phyloP scores from a whole-genome alignment of 2,797 vertebrate species.

The Argyrosomus regius region DNA sequence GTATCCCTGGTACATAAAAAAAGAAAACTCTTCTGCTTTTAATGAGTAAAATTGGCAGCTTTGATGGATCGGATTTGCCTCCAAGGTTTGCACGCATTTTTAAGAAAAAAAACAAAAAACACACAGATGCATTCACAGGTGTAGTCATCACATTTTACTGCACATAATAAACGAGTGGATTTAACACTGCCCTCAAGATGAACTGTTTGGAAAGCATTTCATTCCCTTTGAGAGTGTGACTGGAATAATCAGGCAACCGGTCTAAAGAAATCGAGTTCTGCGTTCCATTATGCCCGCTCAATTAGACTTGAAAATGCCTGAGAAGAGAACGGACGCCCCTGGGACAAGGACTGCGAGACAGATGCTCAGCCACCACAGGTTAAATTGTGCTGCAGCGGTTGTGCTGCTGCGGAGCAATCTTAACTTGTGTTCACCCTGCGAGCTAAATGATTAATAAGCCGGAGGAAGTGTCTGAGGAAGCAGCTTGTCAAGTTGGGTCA shows the following conservation, averaged over 20 bases:
- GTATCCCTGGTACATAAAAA: slow-evolving; percentile 13
- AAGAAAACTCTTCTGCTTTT: slow-evolving; percentile 22
- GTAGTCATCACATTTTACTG: slow-evolving; percentile 47
- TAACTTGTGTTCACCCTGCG: neutral
- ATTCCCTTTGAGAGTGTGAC: slow-evolving; percentile 36
- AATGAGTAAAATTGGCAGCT: slow-evolving; percentile 51
- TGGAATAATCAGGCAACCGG: slow-evolving; percentile 44
- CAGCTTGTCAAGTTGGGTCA: neutral
- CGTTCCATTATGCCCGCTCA: slow-evolving; percentile 55
- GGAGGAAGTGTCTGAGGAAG: neutral
- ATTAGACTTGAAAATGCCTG: slow-evolving; percentile 47
- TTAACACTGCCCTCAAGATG: slow-evolving; percentile 56
- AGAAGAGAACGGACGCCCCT: slow-evolving; percentile 26
- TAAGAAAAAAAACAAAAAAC: slow-evolving; percentile 14
- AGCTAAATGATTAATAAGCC: neutral
- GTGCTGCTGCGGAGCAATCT: slow-evolving; percentile 2
- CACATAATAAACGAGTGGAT: slow-evolving; percentile 26
- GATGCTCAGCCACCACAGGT: slow-evolving; percentile 1
- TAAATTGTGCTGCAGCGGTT: neutral
- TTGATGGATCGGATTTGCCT: slow-evolving; percentile 24
- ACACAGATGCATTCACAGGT: slow-evolving; percentile 53
- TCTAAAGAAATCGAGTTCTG: slow-evolving; percentile 42
- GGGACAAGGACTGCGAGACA: slow-evolving; percentile 27
- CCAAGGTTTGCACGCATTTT: slow-evolving; percentile 18
- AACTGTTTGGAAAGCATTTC: slow-evolving; percentile 53